These are phyloP conservation scores for Myocastor coypus DNA, from an alignment of 2,113 vertebrate genomes.

Conservation along the genomic window DNA sequence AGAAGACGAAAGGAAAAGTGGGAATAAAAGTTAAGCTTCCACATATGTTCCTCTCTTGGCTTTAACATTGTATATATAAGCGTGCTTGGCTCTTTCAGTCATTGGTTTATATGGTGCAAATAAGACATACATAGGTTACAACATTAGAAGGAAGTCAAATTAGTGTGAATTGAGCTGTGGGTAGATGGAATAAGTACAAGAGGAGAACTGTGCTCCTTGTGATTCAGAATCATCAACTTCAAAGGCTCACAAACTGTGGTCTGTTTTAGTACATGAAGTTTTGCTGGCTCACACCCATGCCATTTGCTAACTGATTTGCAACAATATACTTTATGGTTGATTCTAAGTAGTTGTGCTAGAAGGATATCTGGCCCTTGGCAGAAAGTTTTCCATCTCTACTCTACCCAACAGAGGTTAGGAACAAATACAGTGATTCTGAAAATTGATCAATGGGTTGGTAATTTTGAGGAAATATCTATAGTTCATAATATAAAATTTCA, in stretches of 20 bases:
- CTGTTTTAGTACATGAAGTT: slow-evolving; percentile 37
- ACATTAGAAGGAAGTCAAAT: slow-evolving; percentile 32
- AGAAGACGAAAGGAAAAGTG: slow-evolving; percentile 23
- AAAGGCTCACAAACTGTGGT: not conserved
- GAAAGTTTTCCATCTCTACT: not conserved
- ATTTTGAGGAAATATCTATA: not conserved
- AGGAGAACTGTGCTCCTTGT: slow-evolving; percentile 2
- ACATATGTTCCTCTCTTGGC: not conserved
- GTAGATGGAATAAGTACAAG: not conserved
- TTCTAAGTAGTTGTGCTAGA: slow-evolving; percentile 13
- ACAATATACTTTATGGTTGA: not conserved
- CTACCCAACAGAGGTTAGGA: not conserved
- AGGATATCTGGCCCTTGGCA: not conserved
- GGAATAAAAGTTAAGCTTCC: not conserved
- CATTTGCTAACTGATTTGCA: not conserved
- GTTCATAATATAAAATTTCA: slow-evolving; percentile 18
- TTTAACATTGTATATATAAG: slow-evolving; percentile 39
- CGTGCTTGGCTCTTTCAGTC: not conserved
- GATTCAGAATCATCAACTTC: slow-evolving; percentile 20
- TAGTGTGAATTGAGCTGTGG: not conserved
- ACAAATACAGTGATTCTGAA: not conserved
- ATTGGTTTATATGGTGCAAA: slow-evolving; percentile 4
- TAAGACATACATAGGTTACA: not conserved
- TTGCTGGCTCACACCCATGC: not conserved
- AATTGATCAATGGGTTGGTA: not conserved